Conservation (phyloP, 2,113 vertebrate species). For the Neofelis nebulosa region DNA sequence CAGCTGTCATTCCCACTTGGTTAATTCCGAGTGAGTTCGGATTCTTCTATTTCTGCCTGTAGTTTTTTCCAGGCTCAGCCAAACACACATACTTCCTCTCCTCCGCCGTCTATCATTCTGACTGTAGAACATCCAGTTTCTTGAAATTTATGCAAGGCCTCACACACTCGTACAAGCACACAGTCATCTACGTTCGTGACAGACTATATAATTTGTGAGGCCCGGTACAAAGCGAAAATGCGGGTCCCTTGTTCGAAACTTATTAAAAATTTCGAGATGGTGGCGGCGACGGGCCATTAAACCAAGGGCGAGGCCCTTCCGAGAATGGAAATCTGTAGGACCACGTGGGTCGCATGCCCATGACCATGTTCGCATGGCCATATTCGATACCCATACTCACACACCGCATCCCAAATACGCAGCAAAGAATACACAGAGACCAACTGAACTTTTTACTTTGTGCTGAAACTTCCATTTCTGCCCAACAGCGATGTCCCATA, state of each 20-base stretch:
- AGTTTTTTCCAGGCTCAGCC: not conserved
- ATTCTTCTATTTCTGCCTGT: not conserved
- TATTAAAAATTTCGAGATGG: not conserved
- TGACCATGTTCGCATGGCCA: no score
- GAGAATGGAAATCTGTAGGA: fast-evolving
- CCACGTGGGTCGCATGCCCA: fast-evolving
- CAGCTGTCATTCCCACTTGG: no score
- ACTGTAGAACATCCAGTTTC: not conserved
- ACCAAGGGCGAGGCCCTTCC: fast-evolving
- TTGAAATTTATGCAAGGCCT: not conserved
- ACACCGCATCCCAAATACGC: fast-evolving
- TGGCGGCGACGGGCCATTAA: fast-evolving
- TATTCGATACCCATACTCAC: fast-evolving
- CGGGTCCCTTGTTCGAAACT: not conserved
- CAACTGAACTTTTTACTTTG: not conserved
- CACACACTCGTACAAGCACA: no score
- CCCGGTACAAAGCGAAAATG: not conserved
- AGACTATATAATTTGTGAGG: not conserved
- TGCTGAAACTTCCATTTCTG: not conserved
- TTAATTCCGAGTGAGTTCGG: not conserved
- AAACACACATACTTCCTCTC: not conserved
- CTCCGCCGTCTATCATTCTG: not conserved
- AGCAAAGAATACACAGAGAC: not conserved
- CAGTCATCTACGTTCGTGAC: not conserved
- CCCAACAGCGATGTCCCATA: not conserved